Evolutionary conservation across 2,888 invertebrate genomes (phyloP), one percentile per base, ranked within the genome.

Genomic region (Heterodera filipjevi): DNA sequence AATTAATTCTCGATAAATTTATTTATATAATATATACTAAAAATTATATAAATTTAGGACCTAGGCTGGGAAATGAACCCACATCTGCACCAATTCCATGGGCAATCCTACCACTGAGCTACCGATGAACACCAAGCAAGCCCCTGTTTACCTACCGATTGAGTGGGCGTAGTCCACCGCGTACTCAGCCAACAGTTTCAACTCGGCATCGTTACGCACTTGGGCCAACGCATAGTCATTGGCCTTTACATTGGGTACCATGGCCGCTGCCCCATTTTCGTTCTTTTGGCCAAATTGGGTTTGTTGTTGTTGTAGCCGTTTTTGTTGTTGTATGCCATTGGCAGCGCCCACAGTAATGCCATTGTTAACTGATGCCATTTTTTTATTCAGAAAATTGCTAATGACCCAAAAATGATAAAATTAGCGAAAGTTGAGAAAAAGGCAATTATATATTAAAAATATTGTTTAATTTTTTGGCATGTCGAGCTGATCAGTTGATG

Each of bases 91-190:
- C 46, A 5, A 49, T 16, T 49, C 16, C 3, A 16, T 49, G 46
- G 19, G 2, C 46, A 49, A 49, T 44, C 12, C 12, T 10, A 44
- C 12, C 12, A 12, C 12, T 44, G 44, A 5, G 8, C 44, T 12
- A 10, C 44, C 44, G 8, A 12, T 44, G 5, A 10, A 44, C 8
- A 10, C 44, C 44, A 5, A 44, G 8, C 44, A 49, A n/a, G 5
- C 3, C 33, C 33, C 30, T n/a, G 44, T 71, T 32, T 33, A 22
- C 32, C 64, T 49, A 75, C 75, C 75, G 30, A 75, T 75, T 16
- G 75, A 53, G n/a, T 75, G 75, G 0, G 59, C 44, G 53, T 75
- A 75, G 75, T 75, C 75, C 16, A 75, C 44, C 30, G 75, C 75
- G 68, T 75, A 75, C 33, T 68, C 68, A 6, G 68, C 68, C 68